These are phyloP conservation scores for Zaprionus gabonicus DNA, from an alignment of 1,140 invertebrate genomes.

Conservation along the genomic window DNA sequence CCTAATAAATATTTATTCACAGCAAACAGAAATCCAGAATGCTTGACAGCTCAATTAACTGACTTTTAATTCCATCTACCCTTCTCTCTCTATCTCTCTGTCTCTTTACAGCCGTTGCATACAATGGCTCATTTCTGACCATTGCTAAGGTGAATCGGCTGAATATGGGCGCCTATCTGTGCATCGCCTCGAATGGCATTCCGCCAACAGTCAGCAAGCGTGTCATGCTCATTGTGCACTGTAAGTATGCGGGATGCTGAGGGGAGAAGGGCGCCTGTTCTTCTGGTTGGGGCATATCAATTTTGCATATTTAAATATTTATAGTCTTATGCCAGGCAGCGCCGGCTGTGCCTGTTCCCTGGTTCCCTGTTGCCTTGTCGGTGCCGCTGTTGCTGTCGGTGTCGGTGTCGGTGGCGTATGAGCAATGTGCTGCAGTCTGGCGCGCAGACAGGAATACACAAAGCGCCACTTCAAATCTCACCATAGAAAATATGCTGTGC, in stretches of 20 bases:
- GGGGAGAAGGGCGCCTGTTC: not conserved
- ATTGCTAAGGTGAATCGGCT: conserved; percentile 93
- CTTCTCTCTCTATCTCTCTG: not conserved
- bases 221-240: conserved; percentile 94
- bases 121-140: conserved; percentile 90
- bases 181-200: conserved; percentile 94
- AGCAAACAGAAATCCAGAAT: not conserved
- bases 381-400: conserved; percentile 10
- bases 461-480: conserved; percentile 72
- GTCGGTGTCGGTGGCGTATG: conserved; percentile 33
- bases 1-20: conserved; percentile 4
- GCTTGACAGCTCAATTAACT: conserved; percentile 3
- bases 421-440: conserved; percentile 51
- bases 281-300: conserved; percentile 60
- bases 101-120: conserved; percentile 86
- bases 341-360: conserved; percentile 3
- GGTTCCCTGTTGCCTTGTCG: not conserved
- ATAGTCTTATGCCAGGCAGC: conserved; percentile 74
- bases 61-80: not conserved
- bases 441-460: conserved; percentile 59
- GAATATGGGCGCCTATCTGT: conserved; percentile 96
- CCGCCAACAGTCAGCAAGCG: conserved; percentile 95
- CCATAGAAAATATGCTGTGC: conserved; percentile 77
- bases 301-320: conserved; percentile 82
- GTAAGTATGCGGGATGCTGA: conserved; percentile 86